Evolutionary conservation across 2,113 vertebrate species (phyloP).

Genomic region (Cottus gobio): DNA sequence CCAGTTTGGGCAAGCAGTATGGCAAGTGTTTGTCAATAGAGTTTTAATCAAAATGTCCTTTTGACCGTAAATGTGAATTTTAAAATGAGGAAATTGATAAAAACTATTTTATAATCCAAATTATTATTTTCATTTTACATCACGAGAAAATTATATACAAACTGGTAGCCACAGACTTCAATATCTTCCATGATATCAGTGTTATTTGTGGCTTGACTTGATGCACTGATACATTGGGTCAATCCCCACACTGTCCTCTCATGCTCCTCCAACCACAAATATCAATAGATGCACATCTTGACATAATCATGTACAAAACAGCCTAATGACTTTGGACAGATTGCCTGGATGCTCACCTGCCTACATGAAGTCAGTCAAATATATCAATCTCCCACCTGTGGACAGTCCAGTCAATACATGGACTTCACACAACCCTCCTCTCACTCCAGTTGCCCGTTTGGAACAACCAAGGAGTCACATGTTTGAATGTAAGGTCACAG

Average conservation of each 20-base stretch:
- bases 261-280: conserved; percentile 55
- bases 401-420: conserved; percentile 54
- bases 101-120: neutral
- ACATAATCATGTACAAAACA: conserved; percentile 65
- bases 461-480: neutral
- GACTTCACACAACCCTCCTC: conserved; percentile 5
- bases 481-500: conserved; percentile 5
- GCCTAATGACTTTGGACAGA: conserved; percentile 76
- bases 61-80: neutral
- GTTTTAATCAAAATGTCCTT: neutral
- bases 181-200: neutral
- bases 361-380: conserved; percentile 71
- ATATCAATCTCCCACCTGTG: conserved; percentile 70
- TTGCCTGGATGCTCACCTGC: conserved; percentile 48
- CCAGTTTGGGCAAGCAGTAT: neutral
- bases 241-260: neutral
- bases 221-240: neutral
- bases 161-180: neutral
- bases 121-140: neutral
- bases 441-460: neutral
- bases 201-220: neutral
- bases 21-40: neutral
- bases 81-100: neutral
- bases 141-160: neutral
- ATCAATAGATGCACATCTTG: conserved; percentile 60